A percentile compares a stretch with the other conserved stretches of the same genome.
phyloP scores from a whole-genome alignment of 2,797 vertebrate genomes.

The Galago senegalensis region DNA sequence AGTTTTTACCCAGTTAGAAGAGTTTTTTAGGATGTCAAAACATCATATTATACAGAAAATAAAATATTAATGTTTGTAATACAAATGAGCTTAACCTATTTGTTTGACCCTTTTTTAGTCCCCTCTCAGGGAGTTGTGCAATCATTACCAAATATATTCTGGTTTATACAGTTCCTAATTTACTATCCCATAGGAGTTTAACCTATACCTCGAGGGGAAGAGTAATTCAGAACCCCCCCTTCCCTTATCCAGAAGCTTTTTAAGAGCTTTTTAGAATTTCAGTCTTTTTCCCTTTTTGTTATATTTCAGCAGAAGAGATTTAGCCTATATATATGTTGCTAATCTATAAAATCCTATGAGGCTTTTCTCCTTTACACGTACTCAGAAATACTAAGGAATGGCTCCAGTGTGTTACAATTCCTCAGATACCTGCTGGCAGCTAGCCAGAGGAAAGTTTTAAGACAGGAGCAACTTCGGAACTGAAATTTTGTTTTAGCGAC shows the following conservation, averaged over 20 bases:
- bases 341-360: slow-evolving; percentile 43
- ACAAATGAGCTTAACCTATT: neutral
- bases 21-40: slow-evolving; percentile 43
- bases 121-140: neutral
- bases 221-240: neutral
- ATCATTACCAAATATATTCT: slow-evolving; percentile 13
- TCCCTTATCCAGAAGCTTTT: neutral
- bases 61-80: neutral
- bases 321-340: slow-evolving; percentile 48
- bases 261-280: neutral
- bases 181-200: slow-evolving; percentile 25
- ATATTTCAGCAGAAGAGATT: slow-evolving; percentile 52
- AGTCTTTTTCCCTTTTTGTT: slow-evolving; percentile 35
- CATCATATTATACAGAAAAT: slow-evolving; percentile 12
- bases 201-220: neutral
- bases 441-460: slow-evolving; percentile 25
- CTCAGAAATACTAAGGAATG: slow-evolving; percentile 56
- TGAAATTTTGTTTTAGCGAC: slow-evolving; percentile 67
- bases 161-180: neutral
- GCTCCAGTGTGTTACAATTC: slow-evolving; percentile 41
- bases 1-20: neutral
- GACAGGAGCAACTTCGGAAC: neutral
- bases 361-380: neutral
- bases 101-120: slow-evolving; percentile 13
- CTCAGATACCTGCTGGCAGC: neutral